Percentiles rank a stretch among this genome's conserved stretches.
These are phyloP conservation scores for Aplysina aerophoba DNA, from an alignment of 37 sponge, comb jelly and placozoan genomes.

Conservation along the genomic window DNA sequence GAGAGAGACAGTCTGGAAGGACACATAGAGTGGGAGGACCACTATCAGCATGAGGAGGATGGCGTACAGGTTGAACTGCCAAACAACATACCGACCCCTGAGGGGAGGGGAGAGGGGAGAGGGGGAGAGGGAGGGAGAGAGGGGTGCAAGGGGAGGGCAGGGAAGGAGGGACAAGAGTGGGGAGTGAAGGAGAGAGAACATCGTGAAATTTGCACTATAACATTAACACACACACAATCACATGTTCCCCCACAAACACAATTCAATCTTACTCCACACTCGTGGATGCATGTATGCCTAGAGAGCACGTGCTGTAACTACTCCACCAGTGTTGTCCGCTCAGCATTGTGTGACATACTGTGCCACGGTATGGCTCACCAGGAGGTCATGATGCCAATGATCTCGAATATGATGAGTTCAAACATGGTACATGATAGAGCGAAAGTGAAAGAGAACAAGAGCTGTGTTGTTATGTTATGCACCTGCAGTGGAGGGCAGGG, in stretches of 20 bases:
- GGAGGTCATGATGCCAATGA: constrained; percentile 79
- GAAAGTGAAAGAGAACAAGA: constrained; percentile 93
- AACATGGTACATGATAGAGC: constrained; percentile 97
- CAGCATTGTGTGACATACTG: neutral
- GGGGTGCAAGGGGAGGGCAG: no score
- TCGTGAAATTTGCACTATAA: no score
- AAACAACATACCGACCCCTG: constrained; percentile 89
- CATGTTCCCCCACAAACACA: neutral
- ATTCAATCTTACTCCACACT: neutral
- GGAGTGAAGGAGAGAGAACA: no score
- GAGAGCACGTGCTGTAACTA: neutral
- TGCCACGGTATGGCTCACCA: constrained; percentile 52
- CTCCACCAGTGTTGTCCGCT: neutral
- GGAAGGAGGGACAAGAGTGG: no score
- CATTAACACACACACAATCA: neutral
- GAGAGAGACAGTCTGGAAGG: constrained; percentile 63
- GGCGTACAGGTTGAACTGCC: constrained; percentile 89
- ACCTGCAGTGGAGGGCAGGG: constrained; percentile 52
- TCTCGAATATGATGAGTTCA: constrained; percentile 98
- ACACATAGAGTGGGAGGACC: constrained; percentile 83
- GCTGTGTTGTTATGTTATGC: constrained; percentile 80
- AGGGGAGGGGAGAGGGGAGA: neutral
- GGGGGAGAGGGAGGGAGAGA: no score
- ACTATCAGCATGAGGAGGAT: constrained; percentile 86
- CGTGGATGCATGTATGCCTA: neutral